Evolutionary conservation across 2,888 invertebrate genomes (phyloP).

Genomic region (Pterostichus niger): DNA sequence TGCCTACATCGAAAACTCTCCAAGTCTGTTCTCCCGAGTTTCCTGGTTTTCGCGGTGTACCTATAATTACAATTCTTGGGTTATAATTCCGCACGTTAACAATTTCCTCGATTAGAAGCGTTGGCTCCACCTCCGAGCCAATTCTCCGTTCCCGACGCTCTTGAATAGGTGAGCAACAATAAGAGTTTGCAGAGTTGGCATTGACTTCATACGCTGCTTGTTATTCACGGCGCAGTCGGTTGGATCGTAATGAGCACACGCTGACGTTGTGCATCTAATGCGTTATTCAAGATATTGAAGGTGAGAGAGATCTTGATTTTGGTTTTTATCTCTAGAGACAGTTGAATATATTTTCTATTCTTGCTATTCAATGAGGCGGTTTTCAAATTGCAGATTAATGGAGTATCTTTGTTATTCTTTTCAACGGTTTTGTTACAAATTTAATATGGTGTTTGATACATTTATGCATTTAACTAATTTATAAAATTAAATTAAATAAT

Average conservation of each 20-base stretch:
- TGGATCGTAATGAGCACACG: not conserved
- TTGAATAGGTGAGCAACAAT: conserved; percentile 56
- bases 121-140: conserved; percentile 7
- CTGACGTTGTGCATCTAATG: conserved; percentile 10
- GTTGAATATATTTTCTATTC: too few species aligned
- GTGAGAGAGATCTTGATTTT: too few species aligned
- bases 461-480: too few species aligned
- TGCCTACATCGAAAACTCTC: conserved; percentile 8
- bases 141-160: conserved; percentile 1
- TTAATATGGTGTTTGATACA: too few species aligned
- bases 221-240: conserved; percentile 28
- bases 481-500: too few species aligned
- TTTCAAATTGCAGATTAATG: too few species aligned
- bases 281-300: conserved; percentile 15
- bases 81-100: conserved; percentile 42
- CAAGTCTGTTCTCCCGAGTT: too few species aligned
- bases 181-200: conserved; percentile 17
- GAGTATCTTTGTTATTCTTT: too few species aligned
- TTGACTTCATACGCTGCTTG: conserved; percentile 29
- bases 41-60: conserved; percentile 33
- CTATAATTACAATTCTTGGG: conserved; percentile 50
- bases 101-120: conserved; percentile 43
- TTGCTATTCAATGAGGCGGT: too few species aligned
- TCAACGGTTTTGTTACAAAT: too few species aligned
- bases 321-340: too few species aligned